Evolutionary conservation across 2,113 vertebrate genomes (phyloP), one percentile per base, ranked within the genome.

Genomic region (Vidua macroura): DNA sequence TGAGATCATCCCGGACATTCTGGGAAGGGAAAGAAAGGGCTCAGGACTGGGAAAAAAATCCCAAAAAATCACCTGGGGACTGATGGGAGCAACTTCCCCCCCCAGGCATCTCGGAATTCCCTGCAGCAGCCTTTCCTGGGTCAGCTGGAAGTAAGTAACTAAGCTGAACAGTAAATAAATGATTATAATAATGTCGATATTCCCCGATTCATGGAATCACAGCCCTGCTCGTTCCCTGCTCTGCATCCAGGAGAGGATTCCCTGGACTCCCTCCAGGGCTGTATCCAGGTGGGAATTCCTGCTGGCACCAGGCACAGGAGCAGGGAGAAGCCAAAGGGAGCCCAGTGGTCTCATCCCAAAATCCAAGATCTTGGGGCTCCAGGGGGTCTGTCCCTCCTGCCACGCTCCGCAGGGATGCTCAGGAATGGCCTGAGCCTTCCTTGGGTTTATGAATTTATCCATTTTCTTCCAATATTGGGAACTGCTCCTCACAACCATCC

Each of bases 1-100:
- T 0, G 99, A 99, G 93, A 99, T 99, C 99, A 99, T 99, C 62
- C 99, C 99, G 0, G 99, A 99, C 98, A 99, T 98, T 88, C 99
- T 99, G 96, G 0, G 43, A 5, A 62, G 58, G 63, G 22, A 3
- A 27, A 5, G 41, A 22, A 63, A 9, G 4, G 15, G 22, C 13
- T 1, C 28, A 55, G 49, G 30, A 23, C 2, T 18, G 59, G 49
- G 7, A 20, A 52, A 66, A 48, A 25, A 41, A 37, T 28, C 46
- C 67, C 7, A 11, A 15, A 51, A 43, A 28, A 31, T 31, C 1
- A 1, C 19, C 5, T 5, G 46, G 68, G 58, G 37, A 56, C 0
- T 35, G 35, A 35, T 35, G 1, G 25, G 14, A 53, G 31, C 15
- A 17, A 19, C 25, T 41, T n/a, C 68, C 17, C 31, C 5, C 0